Conservation (phyloP, 2,113 vertebrate genomes). For the Antigone vipio region DNA sequence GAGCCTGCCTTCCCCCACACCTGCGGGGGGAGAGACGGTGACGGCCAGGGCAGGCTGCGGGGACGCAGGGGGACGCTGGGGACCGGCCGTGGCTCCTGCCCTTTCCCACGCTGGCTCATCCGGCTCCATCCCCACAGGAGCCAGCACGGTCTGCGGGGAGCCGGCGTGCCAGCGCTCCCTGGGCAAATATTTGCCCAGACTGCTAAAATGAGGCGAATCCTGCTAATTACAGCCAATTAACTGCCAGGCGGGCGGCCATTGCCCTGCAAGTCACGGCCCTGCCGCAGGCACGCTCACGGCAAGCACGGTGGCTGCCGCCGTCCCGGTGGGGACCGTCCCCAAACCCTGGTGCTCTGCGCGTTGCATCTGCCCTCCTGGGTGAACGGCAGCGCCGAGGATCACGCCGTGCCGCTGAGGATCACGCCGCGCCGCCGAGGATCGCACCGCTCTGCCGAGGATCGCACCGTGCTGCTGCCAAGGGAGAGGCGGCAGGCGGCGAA, state of each 20-base stretch:
- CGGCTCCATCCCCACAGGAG: background rate
- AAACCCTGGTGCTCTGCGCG: accelerated
- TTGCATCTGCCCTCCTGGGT: background rate
- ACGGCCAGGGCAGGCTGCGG: background rate
- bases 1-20: background rate
- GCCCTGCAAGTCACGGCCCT: background rate
- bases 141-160: accelerated
- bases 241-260: background rate
- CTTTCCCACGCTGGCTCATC: background rate
- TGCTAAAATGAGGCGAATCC: background rate
- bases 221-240: background rate
- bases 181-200: background rate
- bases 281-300: accelerated
- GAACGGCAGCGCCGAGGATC: background rate
- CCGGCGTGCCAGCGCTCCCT: background rate
- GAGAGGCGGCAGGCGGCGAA: background rate
- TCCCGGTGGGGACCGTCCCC: background rate
- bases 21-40: background rate
- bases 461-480: accelerated
- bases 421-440: accelerated
- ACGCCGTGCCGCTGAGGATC: no score
- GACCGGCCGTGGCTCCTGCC: background rate
- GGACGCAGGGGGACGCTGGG: accelerated
- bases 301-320: background rate
- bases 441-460: background rate